Evolutionary conservation across 2,797 vertebrate genomes (phyloP).

Genomic region (Chelonia mydas): DNA sequence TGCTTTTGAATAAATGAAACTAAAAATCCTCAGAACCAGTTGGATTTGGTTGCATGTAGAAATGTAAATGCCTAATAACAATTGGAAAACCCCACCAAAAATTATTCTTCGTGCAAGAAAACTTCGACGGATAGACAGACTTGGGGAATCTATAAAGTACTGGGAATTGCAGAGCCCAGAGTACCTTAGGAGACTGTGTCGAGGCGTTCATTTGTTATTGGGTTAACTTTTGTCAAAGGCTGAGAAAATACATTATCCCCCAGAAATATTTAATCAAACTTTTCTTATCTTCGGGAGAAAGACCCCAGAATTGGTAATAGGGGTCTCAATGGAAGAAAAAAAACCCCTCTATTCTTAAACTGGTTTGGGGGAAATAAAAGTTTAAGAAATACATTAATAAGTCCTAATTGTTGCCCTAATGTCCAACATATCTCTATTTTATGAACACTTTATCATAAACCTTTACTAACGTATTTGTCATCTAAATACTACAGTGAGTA

Average conservation of each 20-base stretch:
- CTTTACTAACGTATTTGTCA: background rate
- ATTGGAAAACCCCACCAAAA: background rate
- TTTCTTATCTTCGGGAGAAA: background rate
- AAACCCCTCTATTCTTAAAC: background rate
- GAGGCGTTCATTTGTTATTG: background rate
- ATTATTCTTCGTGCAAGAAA: background rate
- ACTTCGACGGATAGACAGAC: too few species aligned
- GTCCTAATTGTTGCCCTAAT: background rate
- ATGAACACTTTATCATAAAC: background rate
- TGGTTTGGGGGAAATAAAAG: background rate
- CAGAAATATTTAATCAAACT: background rate
- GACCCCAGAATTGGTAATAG: background rate
- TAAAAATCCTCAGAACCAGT: background rate
- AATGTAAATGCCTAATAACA: background rate
- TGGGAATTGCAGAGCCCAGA: background rate
- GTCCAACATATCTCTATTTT: background rate
- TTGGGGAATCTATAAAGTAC: background rate
- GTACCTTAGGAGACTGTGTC: background rate
- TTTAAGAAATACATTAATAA: background rate
- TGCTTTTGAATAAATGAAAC: background rate
- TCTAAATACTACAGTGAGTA: background rate
- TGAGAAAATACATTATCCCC: background rate
- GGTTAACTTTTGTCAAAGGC: background rate
- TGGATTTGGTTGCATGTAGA: background rate
- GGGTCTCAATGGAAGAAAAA: background rate